Percentiles rank a stretch among this genome's conserved stretches.
Evolutionary conservation across 2,113 vertebrate genomes (phyloP).

Genomic region (Spermophilus dauricus): DNA sequence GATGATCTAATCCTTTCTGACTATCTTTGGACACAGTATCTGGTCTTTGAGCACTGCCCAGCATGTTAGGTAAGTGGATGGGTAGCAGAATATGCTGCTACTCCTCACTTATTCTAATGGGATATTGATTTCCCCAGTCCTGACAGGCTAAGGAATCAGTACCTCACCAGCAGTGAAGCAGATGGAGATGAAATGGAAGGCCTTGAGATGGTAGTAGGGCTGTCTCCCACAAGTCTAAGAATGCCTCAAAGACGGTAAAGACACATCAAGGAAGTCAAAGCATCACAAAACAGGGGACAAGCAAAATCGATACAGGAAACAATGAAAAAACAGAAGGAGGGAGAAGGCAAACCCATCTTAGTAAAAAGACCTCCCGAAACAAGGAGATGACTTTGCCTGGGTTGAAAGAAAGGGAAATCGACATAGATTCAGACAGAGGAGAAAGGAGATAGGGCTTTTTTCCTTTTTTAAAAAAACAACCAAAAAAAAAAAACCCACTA

Average conservation of each 20-base stretch:
- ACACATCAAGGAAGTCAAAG: constrained; percentile 47
- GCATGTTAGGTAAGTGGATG: constrained; percentile 32
- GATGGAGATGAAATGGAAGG: constrained; percentile 67
- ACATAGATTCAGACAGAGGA: not conserved
- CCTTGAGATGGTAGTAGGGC: constrained; percentile 68
- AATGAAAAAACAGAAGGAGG: not conserved
- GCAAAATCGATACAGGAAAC: not conserved
- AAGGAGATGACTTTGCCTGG: not conserved
- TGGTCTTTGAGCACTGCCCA: not conserved
- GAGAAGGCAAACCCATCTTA: constrained; percentile 10
- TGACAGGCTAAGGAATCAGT: constrained; percentile 77
- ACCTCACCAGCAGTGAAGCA: constrained; percentile 64
- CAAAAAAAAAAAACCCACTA: not conserved
- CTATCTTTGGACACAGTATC: not conserved
- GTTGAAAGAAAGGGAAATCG: not conserved
- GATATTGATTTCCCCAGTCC: constrained; percentile 83
- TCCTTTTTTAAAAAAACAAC: not conserved
- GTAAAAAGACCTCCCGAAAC: not conserved
- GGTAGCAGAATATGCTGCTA: not conserved
- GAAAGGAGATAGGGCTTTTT: not conserved
- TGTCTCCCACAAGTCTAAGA: constrained; percentile 62
- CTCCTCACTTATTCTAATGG: constrained; percentile 74
- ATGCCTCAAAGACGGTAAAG: constrained; percentile 66
- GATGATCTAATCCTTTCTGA: not conserved
- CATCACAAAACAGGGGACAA: constrained; percentile 26